Conservation (phyloP, 2,113 vertebrate species). For the Zosterops borbonicus region DNA sequence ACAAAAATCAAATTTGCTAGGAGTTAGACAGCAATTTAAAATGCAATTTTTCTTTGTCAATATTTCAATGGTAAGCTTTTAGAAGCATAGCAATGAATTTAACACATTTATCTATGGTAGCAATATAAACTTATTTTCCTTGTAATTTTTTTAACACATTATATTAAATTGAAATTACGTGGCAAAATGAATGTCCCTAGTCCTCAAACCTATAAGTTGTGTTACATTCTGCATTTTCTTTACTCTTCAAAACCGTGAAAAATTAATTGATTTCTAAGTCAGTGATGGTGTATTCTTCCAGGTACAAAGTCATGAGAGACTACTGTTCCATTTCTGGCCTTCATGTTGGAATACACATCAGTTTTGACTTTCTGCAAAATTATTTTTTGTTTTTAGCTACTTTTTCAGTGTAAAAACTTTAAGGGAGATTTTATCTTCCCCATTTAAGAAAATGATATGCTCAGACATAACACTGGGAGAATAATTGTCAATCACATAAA, state of each 20-base stretch:
- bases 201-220: not conserved
- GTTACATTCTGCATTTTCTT: not conserved
- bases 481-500: conserved; percentile 3
- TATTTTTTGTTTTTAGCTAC: not conserved
- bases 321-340: not conserved
- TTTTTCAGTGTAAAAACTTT: not conserved
- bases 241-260: not conserved
- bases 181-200: not conserved
- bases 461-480: not conserved
- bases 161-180: not conserved
- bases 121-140: not conserved
- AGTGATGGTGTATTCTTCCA: not conserved
- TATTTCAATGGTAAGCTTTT: not conserved
- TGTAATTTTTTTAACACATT: not conserved
- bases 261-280: not conserved
- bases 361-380: not conserved
- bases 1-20: not conserved
- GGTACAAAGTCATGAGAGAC: not conserved
- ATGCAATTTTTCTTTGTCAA: not conserved
- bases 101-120: not conserved
- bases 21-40: not conserved
- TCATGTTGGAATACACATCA: not conserved
- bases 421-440: not conserved
- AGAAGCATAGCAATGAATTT: not conserved
- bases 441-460: not conserved